Percentiles rank a stretch among this genome's conserved stretches.
Conservation (phyloP, 1,140 invertebrate genomes). For the Coptotermes formosanus region DNA sequence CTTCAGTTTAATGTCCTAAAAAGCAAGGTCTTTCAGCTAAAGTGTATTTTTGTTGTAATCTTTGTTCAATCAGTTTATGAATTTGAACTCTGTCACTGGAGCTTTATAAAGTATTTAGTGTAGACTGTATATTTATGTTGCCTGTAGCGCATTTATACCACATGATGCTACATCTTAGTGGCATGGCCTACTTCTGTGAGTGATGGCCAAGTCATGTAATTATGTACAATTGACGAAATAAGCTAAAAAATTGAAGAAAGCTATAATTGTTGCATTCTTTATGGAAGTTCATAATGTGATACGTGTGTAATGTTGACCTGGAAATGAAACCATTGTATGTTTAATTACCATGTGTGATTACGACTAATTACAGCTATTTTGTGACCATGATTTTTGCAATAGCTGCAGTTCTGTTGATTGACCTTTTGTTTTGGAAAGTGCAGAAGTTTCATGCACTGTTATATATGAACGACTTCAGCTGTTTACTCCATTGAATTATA, state of each 20-base stretch:
- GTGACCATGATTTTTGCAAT: background rate
- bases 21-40: background rate
- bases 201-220: background rate
- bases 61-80: too few relatives aligned
- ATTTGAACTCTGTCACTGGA: background rate
- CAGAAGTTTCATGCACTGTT: background rate
- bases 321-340: background rate
- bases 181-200: background rate
- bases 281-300: background rate
- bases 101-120: background rate
- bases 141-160: background rate
- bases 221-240: slow-evolving; percentile 3
- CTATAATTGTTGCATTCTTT: background rate
- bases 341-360: background rate
- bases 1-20: background rate
- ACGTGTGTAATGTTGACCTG: background rate
- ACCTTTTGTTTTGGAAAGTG: background rate
- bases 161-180: background rate
- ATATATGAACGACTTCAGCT: background rate
- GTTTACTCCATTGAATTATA: too few relatives aligned
- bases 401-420: background rate
- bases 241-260: background rate
- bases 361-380: background rate
- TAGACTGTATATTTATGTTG: background rate
- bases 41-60: too few relatives aligned